Conservation (phyloP, 2,888 invertebrate genomes). For the Trachelus iudaicus region DNA sequence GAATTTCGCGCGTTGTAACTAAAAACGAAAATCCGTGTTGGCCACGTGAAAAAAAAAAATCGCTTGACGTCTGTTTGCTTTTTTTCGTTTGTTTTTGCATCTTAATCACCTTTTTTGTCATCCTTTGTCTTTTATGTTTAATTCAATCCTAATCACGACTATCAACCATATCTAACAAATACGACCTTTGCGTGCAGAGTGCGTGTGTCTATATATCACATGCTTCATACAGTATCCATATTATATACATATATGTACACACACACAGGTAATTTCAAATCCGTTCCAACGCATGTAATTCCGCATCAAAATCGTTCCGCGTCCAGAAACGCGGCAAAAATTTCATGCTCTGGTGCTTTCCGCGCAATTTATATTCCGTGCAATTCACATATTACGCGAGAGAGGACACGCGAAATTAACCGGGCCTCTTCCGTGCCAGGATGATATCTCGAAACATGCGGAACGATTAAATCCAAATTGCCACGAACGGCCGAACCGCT, state of each 20-base stretch:
- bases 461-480: not conserved
- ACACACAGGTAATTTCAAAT: not conserved
- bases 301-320: not conserved
- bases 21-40: not conserved
- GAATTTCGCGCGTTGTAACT: too few species aligned
- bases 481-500: not conserved
- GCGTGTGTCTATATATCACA: not conserved
- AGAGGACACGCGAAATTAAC: not conserved
- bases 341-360: not conserved
- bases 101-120: conserved; percentile 1
- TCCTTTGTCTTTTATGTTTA: conserved; percentile 5
- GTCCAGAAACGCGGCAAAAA: not conserved
- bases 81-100: conserved; percentile 6
- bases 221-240: not conserved
- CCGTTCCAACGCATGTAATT: not conserved
- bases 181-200: not conserved
- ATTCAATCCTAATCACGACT: conserved; percentile 9
- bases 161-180: not conserved
- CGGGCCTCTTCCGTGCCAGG: not conserved
- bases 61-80: not conserved
- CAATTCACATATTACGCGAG: not conserved
- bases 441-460: not conserved
- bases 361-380: not conserved
- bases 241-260: not conserved
- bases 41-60: not conserved